phyloP scores from a whole-genome alignment of 2,888 invertebrate genomes.

The Drosophila kambysellisi region DNA sequence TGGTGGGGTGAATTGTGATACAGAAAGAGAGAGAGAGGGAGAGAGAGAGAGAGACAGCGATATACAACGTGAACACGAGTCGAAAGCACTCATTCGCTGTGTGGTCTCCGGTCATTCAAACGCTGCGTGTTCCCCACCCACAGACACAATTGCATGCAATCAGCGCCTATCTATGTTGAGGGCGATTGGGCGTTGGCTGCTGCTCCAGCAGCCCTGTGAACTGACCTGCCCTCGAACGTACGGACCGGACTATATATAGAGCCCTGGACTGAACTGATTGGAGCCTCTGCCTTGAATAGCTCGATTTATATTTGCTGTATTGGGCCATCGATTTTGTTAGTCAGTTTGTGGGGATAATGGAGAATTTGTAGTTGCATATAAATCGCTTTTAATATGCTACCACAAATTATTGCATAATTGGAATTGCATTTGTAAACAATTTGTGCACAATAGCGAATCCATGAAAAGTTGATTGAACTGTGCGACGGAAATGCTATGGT shows the following conservation, averaged over 20 bases:
- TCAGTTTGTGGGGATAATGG: neutral
- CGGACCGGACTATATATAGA: constrained; percentile 23
- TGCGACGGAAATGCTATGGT: constrained; percentile 19
- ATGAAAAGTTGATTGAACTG: constrained; percentile 75
- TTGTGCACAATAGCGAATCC: constrained; percentile 64
- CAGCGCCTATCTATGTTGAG: constrained; percentile 52
- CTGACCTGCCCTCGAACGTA: constrained; percentile 51
- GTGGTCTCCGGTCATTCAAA: constrained; percentile 78
- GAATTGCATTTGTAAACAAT: constrained; percentile 77
- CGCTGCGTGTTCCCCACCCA: constrained; percentile 62
- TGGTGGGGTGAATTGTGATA: neutral
- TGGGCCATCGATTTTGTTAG: constrained; percentile 65
- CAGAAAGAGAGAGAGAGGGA: neutral
- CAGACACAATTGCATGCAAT: constrained; percentile 73
- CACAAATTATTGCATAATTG: constrained; percentile 78
- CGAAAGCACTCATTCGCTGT: constrained; percentile 75
- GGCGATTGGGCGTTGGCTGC: constrained; percentile 69
- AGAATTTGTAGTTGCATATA: constrained; percentile 57
- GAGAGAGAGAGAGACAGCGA: constrained; percentile 9
- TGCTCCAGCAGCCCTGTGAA: constrained; percentile 23
- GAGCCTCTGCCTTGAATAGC: constrained; percentile 32
- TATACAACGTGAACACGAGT: constrained; percentile 52
- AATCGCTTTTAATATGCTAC: constrained; percentile 73
- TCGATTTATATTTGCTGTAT: constrained; percentile 68
- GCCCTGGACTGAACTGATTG: constrained; percentile 16